A percentile compares a stretch with the other conserved stretches of the same genome.
phyloP scores from a whole-genome alignment of 2,888 invertebrate genomes.

The Rhabditoides inermis region DNA sequence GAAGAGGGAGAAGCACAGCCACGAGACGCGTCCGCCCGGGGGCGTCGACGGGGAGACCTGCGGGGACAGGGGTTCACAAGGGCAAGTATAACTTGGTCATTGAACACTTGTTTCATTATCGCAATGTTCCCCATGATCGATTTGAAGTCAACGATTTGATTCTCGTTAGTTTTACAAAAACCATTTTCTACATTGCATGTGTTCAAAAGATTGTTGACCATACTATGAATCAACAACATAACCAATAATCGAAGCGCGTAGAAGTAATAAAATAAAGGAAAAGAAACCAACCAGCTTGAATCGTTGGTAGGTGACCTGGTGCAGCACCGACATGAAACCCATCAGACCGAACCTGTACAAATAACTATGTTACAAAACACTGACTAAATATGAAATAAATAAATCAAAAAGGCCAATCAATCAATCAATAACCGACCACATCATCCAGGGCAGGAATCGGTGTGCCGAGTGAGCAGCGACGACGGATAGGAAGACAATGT shows the following conservation, averaged over 20 bases:
- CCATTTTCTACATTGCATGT: too few species aligned
- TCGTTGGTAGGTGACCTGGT: constrained; percentile 24
- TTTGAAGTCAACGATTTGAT: too few species aligned
- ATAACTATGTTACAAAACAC: too few species aligned
- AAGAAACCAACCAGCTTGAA: constrained; percentile 23
- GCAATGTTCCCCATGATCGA: too few species aligned
- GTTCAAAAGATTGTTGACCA: too few species aligned
- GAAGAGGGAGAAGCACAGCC: constrained; percentile 13
- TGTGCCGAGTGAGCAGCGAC: constrained; percentile 22
- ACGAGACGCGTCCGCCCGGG: constrained; percentile 11
- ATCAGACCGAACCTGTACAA: constrained; percentile 16
- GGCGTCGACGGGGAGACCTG: constrained; percentile 15
- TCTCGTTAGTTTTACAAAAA: too few species aligned
- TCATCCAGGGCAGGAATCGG: constrained; percentile 21
- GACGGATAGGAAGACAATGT: constrained; percentile 25
- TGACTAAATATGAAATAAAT: too few species aligned
- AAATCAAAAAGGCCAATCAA: too few species aligned
- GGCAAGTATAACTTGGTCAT: not conserved
- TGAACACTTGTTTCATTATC: not conserved
- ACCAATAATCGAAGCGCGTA: too few species aligned
- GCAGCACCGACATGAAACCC: constrained; percentile 23
- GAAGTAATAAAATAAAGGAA: too few species aligned
- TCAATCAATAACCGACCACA: too few species aligned
- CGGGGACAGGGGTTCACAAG: not conserved
- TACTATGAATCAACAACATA: too few species aligned